Evolutionary conservation across 2,113 vertebrate genomes (phyloP), one percentile per base, ranked within the genome.

Genomic region (Pandion haliaetus): DNA sequence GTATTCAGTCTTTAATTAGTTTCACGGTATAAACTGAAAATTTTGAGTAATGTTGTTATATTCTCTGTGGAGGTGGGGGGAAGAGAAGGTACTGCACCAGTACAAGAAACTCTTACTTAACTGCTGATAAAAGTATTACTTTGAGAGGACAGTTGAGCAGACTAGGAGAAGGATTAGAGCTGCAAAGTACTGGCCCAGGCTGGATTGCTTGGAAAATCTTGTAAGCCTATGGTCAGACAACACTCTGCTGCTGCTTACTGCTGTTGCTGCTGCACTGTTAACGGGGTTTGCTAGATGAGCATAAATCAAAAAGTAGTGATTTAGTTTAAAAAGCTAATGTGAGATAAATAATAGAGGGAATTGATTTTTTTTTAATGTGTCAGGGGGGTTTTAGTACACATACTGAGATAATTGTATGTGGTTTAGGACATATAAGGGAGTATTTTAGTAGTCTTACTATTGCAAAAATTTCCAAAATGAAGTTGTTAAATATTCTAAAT

Each of bases 101-200:
- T 54, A 18, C 29, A 11, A 62, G 66, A 69, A 95, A 82, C 84
- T 74, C 80, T 70, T 44, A 24, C 10, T 63, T 13, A 87, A 69
- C 66, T 66, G 81, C 66, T 86, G 91, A 62, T 90, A 90, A 63
- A 96, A 97, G 91, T 87, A 26, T 87, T 96, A 74, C 88, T 89
- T 79, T 26, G 94, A 44, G 72, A 88, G 76, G 90, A 45, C 80
- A 58, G 90, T 55, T 63, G 66, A 52, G 32, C 77, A 66, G 94
- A 50, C 73, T 76, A n/a, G 90, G 49, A 63, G 89, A 6, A 16
- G 95, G 91, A 95, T 97, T 93, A 95, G 44, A 9, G 61, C 92
- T 72, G 91, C 69, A 28, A 91, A 84, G 80, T 89, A 70, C 88
- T 2, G 29, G 82, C 76, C 95, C 72, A 45, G 86, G 59, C 74